Evolutionary conservation across 2,797 vertebrate genomes (phyloP).

Genomic region (Corythornis leucogaster): DNA sequence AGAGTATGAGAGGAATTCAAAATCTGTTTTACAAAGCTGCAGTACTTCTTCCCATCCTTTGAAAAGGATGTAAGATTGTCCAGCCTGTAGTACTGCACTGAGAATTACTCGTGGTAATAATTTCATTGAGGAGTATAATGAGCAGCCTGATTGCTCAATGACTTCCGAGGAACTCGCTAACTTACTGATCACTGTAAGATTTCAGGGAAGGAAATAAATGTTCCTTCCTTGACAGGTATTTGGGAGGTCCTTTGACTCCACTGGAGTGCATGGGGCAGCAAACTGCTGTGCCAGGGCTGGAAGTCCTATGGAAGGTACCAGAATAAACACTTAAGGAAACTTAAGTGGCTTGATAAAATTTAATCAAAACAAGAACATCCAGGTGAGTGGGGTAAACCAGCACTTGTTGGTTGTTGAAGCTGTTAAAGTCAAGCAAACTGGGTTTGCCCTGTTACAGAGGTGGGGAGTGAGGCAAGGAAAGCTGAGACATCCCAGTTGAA

Average conservation of each 20-base stretch:
- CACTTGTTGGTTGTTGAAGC: background rate
- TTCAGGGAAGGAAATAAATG: background rate
- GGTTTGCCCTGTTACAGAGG: background rate
- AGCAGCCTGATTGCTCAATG: background rate
- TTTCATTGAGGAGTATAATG: background rate
- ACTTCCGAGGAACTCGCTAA: background rate
- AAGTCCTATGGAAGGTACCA: background rate
- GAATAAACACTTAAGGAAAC: background rate
- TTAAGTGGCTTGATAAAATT: background rate
- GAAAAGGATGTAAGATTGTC: background rate
- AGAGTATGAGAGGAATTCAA: background rate
- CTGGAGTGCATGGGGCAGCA: fast-evolving
- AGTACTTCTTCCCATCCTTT: background rate
- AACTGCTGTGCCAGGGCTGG: background rate
- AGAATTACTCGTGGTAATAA: background rate
- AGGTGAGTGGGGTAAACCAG: background rate
- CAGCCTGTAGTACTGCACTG: background rate
- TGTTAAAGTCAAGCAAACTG: background rate
- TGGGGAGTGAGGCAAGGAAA: background rate
- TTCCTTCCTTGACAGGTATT: background rate
- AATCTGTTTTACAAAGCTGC: constrained; percentile 26
- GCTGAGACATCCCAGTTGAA: background rate
- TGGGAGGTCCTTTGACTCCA: background rate
- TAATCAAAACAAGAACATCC: background rate
- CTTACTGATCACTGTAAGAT: background rate